Evolutionary conservation across 2,888 invertebrate species (phyloP), one percentile per base, ranked within the genome.

Genomic region (Napeogenes sylphis): DNA sequence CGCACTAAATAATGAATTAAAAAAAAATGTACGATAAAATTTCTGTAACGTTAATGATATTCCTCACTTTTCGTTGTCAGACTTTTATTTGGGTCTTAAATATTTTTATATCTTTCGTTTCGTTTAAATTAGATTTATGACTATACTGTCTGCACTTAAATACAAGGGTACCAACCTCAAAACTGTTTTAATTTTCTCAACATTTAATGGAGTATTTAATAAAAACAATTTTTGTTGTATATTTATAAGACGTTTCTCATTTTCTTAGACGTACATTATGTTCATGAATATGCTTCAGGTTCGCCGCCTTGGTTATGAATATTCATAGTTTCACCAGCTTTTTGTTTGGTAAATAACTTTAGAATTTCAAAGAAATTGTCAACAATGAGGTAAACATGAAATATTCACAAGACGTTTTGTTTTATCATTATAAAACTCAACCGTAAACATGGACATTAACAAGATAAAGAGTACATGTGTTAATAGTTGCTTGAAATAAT

Each of bases 401-500:
- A 86, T 87, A 89, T 87, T 85, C 83, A 85, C 78, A 76, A 79
- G 82, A 63, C 68, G 71, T 77, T 82, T 87, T 87, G 85, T 87
- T 62, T 71, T 73, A 67, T 73, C 76, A 79, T 82, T 80, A 79
- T 83, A 81, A 85, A 86, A 86, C 83, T 77, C 77, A 73, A 77
- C 81, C 77, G 77, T 74, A 77, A 83, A 81, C 75, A 82, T 77
- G 73, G 73, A 73, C 72, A 84, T 86, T 88, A 83, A 82, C 83
- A 83, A 83, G 73, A 85, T 81, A 85, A 87, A 83, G 76, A 35
- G 81, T 42, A 12, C 42, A 78, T 72, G 74, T 74, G 72, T 74
- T 70, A 70, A 70, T 76, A 77, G 77, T 78, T 65, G 51, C 33
- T 55, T 60, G 55, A 46, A 46, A 56, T 56, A 56, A 56, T 42